These are phyloP conservation scores for Steinernema feltiae DNA, from an alignment of 1,140 invertebrate genomes.

Conservation along the genomic window DNA sequence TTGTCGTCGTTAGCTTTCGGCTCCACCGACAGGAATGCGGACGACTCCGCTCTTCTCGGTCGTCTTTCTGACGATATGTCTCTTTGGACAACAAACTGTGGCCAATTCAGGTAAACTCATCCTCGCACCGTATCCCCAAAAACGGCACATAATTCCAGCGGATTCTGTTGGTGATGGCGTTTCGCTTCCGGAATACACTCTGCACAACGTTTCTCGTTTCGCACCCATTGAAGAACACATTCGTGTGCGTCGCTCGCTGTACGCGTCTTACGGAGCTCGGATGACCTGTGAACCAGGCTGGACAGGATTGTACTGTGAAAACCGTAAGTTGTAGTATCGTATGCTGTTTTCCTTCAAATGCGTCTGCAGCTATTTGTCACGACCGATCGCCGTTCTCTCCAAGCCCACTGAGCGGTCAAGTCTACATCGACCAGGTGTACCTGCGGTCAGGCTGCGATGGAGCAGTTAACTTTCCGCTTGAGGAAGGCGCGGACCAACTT, in stretches of 20 bases:
- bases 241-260: slow-evolving; percentile 22
- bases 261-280: not conserved
- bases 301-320: slow-evolving; percentile 41
- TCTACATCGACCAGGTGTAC: slow-evolving; percentile 24
- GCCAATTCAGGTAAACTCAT: not conserved
- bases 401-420: not conserved
- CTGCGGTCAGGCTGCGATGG: slow-evolving; percentile 14
- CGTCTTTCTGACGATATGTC: not conserved
- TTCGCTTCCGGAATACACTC: slow-evolving; percentile 15
- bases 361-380: slow-evolving; percentile 29
- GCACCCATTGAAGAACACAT: slow-evolving; percentile 13
- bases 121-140: not conserved
- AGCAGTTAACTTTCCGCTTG: slow-evolving; percentile 9
- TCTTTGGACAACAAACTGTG: not conserved
- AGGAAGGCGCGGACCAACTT: slow-evolving; percentile 5
- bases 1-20: not conserved
- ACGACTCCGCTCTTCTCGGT: not conserved
- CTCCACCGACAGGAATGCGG: not conserved
- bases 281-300: slow-evolving; percentile 32
- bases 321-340: slow-evolving; percentile 24
- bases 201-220: too few species aligned
- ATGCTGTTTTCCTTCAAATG: too few species aligned
- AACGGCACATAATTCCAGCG: too few species aligned
- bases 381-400: not conserved
- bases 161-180: too few species aligned